A percentile compares a stretch with the other conserved stretches of the same genome.
Evolutionary conservation across 2,113 vertebrate species (phyloP).

Genomic region (Antechinus stuartii): DNA sequence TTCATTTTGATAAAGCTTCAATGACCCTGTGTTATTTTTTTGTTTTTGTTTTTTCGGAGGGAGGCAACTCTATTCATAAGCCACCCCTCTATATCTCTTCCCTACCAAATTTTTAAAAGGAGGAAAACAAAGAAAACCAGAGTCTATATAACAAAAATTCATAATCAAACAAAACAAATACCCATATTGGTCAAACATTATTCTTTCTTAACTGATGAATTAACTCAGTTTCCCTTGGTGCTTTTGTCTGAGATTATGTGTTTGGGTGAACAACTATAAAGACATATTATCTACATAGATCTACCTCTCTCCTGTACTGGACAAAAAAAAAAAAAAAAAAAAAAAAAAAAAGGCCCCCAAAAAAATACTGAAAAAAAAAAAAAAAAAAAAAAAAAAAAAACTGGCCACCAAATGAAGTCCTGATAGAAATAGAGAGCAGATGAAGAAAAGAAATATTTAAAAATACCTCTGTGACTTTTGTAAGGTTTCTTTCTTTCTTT

Average conservation of each 20-base stretch:
- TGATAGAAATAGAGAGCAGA: not conserved
- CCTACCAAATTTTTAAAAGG: not conserved
- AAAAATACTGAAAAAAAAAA: not conserved
- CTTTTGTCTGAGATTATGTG: not conserved
- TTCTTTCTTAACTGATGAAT: not conserved
- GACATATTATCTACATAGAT: not conserved
- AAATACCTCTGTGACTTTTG: not conserved
- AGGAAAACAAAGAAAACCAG: not conserved
- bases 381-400: not conserved
- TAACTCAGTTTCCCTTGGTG: not conserved
- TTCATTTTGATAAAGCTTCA: not conserved
- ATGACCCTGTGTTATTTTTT: not conserved
- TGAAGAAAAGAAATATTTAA: not conserved
- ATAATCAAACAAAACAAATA: not conserved
- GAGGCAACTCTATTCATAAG: not conserved
- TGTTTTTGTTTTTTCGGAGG: not conserved
- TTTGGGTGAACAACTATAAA: not conserved
- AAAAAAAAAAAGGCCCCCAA: not conserved
- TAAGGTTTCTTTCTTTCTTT: not conserved
- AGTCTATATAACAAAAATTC: not conserved
- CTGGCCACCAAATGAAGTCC: not conserved
- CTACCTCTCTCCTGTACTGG: not conserved
- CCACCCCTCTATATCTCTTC: not conserved
- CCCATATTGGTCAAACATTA: not conserved
- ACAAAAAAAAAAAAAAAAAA: not conserved